These are phyloP conservation scores for Pterophyllum scalare DNA, from an alignment of 2,113 vertebrate species.

Conservation along the genomic window DNA sequence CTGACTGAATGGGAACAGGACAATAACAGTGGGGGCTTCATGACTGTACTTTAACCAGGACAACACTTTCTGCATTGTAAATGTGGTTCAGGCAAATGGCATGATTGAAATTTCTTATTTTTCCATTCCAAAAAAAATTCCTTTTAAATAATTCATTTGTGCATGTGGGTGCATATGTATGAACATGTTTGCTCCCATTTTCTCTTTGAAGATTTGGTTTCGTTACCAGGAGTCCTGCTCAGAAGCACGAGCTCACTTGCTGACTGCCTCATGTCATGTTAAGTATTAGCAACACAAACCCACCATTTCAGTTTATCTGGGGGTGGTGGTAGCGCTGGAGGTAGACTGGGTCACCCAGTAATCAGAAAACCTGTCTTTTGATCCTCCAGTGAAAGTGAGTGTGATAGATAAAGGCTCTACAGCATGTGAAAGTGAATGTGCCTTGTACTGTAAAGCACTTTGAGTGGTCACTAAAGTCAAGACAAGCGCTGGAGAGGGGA, in stretches of 20 bases:
- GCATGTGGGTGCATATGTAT: neutral
- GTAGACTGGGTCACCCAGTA: neutral
- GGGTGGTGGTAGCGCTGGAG: too few relatives aligned
- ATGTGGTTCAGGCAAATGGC: conserved; percentile 39
- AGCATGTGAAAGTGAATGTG: neutral
- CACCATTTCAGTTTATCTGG: too few relatives aligned
- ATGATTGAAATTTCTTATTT: conserved; percentile 51
- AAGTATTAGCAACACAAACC: conserved; percentile 1
- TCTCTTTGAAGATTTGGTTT: conserved; percentile 6
- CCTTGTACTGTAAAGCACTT: neutral
- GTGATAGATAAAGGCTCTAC: neutral
- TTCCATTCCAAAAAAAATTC: conserved; percentile 48
- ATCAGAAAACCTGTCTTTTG: neutral
- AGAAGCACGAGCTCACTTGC: neutral
- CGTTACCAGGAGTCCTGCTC: conserved; percentile 5
- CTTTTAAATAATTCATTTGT: conserved; percentile 61
- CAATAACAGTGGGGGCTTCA: conserved; percentile 16
- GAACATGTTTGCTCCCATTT: neutral
- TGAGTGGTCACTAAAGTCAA: neutral
- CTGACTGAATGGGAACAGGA: conserved; percentile 71
- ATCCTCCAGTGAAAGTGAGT: neutral
- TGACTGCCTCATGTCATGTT: neutral
- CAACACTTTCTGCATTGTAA: conserved; percentile 10
- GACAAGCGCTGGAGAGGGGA: neutral
- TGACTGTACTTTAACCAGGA: neutral